Conservation (phyloP, 2,797 vertebrate species). For the Hypotaenidia philippensis region DNA sequence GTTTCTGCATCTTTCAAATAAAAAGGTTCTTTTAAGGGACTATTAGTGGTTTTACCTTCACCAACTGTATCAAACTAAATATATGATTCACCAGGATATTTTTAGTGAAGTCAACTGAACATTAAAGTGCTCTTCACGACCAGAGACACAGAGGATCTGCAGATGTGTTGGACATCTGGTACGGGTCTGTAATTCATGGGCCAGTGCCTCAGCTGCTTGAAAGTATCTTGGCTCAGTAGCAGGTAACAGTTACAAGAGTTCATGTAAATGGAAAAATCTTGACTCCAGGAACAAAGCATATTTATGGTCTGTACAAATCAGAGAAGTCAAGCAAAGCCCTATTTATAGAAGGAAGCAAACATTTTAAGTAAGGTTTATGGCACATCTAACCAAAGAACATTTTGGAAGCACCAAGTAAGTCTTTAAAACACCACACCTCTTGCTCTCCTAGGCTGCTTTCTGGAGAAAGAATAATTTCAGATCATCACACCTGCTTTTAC, state of each 20-base stretch:
- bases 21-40: background rate
- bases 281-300: conserved; percentile 1
- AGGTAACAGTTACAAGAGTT: background rate
- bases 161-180: conserved; percentile 32
- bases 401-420: background rate
- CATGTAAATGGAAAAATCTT: conserved; percentile 8
- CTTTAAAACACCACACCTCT: background rate
- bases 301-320: conserved; percentile 16
- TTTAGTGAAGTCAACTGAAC: conserved; percentile 10
- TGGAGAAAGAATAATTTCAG: background rate
- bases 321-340: conserved; percentile 2
- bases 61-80: background rate
- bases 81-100: background rate
- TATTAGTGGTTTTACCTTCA: background rate
- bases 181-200: background rate
- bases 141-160: background rate
- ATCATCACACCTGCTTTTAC: background rate
- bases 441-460: background rate
- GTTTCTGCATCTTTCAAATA: background rate
- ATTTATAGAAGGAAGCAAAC: background rate
- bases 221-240: background rate
- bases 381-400: background rate
- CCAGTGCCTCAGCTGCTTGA: background rate
- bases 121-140: background rate
- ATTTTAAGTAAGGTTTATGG: background rate